These are phyloP conservation scores for Holothuria scabra DNA, from an alignment of 53 echinoderm and acorn worm genomes.

Conservation along the genomic window DNA sequence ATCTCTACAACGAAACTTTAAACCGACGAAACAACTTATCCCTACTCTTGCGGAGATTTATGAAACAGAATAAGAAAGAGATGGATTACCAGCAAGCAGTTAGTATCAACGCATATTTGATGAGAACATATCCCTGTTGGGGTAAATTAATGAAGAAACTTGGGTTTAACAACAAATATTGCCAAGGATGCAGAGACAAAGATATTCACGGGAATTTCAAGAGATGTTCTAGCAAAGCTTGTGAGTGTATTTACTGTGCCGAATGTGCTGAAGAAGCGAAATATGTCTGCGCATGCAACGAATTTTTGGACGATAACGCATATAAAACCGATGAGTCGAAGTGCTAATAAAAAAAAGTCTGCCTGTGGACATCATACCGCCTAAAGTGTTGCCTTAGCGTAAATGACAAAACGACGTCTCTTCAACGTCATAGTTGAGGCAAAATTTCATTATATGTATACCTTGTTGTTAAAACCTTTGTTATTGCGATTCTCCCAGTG, in stretches of 20 bases:
- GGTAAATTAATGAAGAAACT: slow-evolving; percentile 61
- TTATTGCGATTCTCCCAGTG: no score
- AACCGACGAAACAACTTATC: slow-evolving; percentile 73
- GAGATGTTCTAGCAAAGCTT: slow-evolving; percentile 55
- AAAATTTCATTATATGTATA: no score
- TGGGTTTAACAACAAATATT: slow-evolving; percentile 61
- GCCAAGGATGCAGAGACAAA: slow-evolving; percentile 72
- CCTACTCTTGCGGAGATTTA: slow-evolving; percentile 62
- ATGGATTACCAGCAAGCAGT: slow-evolving; percentile 59
- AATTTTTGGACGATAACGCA: slow-evolving; percentile 30
- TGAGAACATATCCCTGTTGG: slow-evolving; percentile 65
- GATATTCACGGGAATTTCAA: slow-evolving; percentile 67
- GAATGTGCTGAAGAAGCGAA: slow-evolving; percentile 55
- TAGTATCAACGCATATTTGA: slow-evolving; percentile 75
- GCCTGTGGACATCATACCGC: no score
- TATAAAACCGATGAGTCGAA: background rate
- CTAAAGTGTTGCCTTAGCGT: no score
- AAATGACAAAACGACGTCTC: no score
- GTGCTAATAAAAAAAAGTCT: background rate
- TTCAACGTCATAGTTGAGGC: no score
- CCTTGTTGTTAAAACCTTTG: no score
- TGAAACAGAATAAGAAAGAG: slow-evolving; percentile 75
- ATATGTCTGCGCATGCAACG: slow-evolving; percentile 42
- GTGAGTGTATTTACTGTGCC: slow-evolving; percentile 63
- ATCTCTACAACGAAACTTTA: slow-evolving; percentile 83